phyloP scores from a whole-genome alignment of 2,888 invertebrate genomes.

The Meghimatium bilineatum region DNA sequence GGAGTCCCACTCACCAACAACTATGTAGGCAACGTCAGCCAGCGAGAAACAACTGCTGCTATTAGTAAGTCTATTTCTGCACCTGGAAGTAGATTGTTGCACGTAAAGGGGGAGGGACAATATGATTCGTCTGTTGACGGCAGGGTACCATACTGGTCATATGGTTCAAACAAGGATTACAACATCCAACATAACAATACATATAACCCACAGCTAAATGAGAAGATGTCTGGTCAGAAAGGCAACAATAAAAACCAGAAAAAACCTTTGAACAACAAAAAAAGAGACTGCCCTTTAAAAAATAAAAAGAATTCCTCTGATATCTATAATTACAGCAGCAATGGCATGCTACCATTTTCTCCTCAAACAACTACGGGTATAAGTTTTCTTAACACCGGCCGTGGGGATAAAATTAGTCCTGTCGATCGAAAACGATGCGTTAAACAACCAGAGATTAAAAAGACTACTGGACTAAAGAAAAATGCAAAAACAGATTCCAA shows the following conservation, averaged over 20 bases:
- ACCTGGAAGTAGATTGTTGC: background rate
- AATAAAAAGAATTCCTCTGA: background rate
- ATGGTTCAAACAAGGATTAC: background rate
- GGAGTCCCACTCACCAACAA: background rate
- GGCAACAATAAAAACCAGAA: background rate
- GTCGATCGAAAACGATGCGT: background rate
- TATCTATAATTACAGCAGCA: background rate
- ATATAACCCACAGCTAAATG: background rate
- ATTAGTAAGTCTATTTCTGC: slow-evolving; percentile 24
- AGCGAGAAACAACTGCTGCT: background rate
- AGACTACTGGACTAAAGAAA: background rate
- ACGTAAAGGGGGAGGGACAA: background rate
- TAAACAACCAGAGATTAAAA: background rate
- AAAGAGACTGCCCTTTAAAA: background rate
- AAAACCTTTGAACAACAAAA: slow-evolving; percentile 2
- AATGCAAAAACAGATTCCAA: background rate
- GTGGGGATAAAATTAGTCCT: background rate
- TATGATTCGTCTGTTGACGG: slow-evolving; percentile 20
- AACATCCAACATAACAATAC: slow-evolving; percentile 33
- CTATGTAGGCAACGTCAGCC: background rate
- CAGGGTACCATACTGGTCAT: background rate
- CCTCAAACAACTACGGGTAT: background rate
- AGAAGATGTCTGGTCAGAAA: background rate
- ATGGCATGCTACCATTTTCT: background rate
- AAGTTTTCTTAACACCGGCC: background rate